These are phyloP conservation scores for Paguma larvata DNA, from an alignment of 2,797 vertebrate genomes.

Conservation along the genomic window DNA sequence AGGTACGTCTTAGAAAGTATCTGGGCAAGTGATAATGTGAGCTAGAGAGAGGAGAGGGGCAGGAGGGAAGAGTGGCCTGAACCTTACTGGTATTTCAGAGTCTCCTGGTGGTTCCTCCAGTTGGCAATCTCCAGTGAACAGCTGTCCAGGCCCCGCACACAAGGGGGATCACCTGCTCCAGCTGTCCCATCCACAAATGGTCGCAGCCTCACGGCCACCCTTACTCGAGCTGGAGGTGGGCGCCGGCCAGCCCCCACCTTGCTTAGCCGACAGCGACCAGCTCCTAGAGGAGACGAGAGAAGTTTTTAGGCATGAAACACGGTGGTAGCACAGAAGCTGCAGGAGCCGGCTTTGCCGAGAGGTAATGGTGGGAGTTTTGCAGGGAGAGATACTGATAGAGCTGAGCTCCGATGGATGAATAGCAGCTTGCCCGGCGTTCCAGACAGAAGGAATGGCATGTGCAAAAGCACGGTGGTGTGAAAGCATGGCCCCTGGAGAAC, in stretches of 20 bases:
- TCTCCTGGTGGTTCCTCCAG: conserved; percentile 95
- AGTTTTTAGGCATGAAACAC: not conserved
- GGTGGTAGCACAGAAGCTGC: not conserved
- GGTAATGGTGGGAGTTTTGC: not conserved
- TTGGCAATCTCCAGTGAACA: conserved; percentile 94
- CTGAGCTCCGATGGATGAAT: not conserved
- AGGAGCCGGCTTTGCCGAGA: not conserved
- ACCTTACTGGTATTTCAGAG: conserved; percentile 94
- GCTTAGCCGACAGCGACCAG: conserved; percentile 68
- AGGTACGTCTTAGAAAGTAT: not conserved
- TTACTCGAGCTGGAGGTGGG: conserved; percentile 88
- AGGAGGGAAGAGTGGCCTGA: not conserved
- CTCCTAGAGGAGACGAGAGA: conserved; percentile 72
- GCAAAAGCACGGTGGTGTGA: not conserved
- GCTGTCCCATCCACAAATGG: conserved; percentile 89
- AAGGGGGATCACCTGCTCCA: conserved; percentile 89
- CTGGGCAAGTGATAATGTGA: not conserved
- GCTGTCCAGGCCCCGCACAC: conserved; percentile 92
- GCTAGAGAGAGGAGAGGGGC: not conserved
- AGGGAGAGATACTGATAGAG: not conserved
- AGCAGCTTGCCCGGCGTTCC: not conserved
- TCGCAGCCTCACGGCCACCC: conserved; percentile 94
- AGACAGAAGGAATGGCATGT: not conserved
- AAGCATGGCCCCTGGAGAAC: not conserved
- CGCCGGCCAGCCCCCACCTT: conserved; percentile 67